These are phyloP conservation scores for Odontomachus brunneus DNA, from an alignment of 1,140 invertebrate genomes.

Conservation along the genomic window DNA sequence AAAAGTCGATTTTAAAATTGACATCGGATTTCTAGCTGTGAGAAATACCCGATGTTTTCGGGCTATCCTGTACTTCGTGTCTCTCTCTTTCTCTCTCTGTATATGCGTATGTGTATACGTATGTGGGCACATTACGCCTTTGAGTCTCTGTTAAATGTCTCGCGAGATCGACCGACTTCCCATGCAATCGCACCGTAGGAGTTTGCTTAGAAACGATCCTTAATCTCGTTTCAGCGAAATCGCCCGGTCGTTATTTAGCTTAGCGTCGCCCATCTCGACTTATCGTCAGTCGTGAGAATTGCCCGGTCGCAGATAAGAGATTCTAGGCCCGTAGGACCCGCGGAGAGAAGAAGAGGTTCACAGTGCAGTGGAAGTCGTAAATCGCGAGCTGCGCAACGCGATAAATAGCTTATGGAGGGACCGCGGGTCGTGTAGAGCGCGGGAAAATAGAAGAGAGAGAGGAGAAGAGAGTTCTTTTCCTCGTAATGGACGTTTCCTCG, in stretches of 20 bases:
- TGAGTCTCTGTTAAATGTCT: background rate
- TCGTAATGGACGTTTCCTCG: background rate
- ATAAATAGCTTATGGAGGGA: constrained; percentile 21
- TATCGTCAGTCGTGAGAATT: constrained; percentile 13
- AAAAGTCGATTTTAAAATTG: background rate
- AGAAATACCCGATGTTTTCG: too few relatives aligned
- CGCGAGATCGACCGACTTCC: background rate
- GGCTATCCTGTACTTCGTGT: too few relatives aligned
- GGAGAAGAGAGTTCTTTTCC: background rate
- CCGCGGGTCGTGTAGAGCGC: background rate
- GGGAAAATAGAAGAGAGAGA: too few relatives aligned
- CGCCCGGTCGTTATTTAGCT: background rate
- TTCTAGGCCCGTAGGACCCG: background rate
- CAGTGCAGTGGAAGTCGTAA: background rate
- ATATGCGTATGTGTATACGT: too few relatives aligned
- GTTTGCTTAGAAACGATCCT: background rate
- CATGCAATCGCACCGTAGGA: background rate
- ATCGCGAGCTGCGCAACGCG: constrained; percentile 21
- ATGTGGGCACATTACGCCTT: background rate
- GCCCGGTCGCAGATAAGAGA: constrained; percentile 10
- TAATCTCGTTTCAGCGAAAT: constrained; percentile 1
- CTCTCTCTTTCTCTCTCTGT: too few relatives aligned
- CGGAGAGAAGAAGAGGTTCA: background rate
- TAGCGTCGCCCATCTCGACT: background rate
- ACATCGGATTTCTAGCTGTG: too few relatives aligned